Evolutionary conservation across 2,888 invertebrate genomes (phyloP).

Genomic region (Watsonalla cultraria): DNA sequence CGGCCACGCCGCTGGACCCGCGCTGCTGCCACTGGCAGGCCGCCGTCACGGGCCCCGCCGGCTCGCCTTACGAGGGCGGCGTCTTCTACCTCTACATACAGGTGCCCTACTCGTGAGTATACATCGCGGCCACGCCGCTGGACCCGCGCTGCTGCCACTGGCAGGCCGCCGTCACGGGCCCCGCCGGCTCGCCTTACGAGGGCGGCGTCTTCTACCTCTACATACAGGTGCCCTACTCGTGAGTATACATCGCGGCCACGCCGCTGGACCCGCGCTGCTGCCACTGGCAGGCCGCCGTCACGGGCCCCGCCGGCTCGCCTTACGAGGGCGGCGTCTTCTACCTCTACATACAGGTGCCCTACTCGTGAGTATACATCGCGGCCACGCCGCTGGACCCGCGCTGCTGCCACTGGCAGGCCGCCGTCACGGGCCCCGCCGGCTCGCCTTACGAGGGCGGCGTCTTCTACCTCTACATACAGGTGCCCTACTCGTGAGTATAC

Average conservation of each 20-base stretch:
- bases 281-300: conserved; percentile 64
- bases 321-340: conserved; percentile 97
- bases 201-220: conserved; percentile 95
- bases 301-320: conserved; percentile 94
- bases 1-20: conserved; percentile 88
- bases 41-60: conserved; percentile 92
- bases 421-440: conserved; percentile 91
- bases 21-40: conserved; percentile 96
- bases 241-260: conserved; percentile 26
- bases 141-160: background rate
- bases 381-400: background rate
- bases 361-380: conserved; percentile 72
- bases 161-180: conserved; percentile 83
- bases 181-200: conserved; percentile 95
- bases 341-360: conserved; percentile 92
- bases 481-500: conserved; percentile 84
- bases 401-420: too few relatives aligned
- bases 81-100: conserved; percentile 94
- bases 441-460: conserved; percentile 97
- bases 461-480: conserved; percentile 93
- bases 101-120: conserved; percentile 86
- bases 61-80: conserved; percentile 96
- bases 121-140: too few relatives aligned
- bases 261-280: background rate
- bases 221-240: conserved; percentile 91